Evolutionary conservation across 2,113 vertebrate genomes (phyloP).

Genomic region (Rhabdomys dilectus): DNA sequence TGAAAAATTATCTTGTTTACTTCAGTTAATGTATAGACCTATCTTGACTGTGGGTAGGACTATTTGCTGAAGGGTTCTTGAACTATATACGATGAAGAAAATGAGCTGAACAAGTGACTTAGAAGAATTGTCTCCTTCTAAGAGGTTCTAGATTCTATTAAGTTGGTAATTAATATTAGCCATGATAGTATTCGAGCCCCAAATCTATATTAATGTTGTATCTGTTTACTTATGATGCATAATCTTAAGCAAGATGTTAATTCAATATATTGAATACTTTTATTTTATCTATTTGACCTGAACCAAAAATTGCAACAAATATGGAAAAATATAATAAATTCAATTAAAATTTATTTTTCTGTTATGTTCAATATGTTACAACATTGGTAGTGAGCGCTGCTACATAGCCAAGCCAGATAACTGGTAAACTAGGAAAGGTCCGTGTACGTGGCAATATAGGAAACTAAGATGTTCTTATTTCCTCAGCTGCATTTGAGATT

Average conservation of each 20-base stretch:
- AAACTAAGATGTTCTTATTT: slow-evolving; percentile 23
- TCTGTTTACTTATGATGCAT: slow-evolving; percentile 35
- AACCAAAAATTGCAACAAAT: slow-evolving; percentile 48
- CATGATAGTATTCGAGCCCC: neutral
- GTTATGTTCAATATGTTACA: neutral
- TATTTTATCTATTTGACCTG: slow-evolving; percentile 44
- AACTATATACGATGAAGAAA: neutral
- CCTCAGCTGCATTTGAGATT: slow-evolving; percentile 41
- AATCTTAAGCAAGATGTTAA: slow-evolving; percentile 52
- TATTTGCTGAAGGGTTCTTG: neutral
- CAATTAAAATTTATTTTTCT: slow-evolving; percentile 11
- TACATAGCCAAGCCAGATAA: neutral
- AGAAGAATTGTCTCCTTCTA: neutral
- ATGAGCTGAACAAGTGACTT: too few relatives aligned
- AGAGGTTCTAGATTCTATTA: neutral
- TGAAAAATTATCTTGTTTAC: neutral
- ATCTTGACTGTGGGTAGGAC: neutral
- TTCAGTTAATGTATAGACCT: neutral
- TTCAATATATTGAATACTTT: neutral
- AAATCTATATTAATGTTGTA: slow-evolving; percentile 28
- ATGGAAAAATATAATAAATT: slow-evolving; percentile 55
- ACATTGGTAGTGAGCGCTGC: neutral
- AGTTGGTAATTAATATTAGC: neutral
- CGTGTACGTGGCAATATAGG: neutral
- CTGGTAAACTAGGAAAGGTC: slow-evolving; percentile 45